These are phyloP conservation scores for Styela plicata DNA, from an alignment of 23 tunicate species.

Conservation along the genomic window DNA sequence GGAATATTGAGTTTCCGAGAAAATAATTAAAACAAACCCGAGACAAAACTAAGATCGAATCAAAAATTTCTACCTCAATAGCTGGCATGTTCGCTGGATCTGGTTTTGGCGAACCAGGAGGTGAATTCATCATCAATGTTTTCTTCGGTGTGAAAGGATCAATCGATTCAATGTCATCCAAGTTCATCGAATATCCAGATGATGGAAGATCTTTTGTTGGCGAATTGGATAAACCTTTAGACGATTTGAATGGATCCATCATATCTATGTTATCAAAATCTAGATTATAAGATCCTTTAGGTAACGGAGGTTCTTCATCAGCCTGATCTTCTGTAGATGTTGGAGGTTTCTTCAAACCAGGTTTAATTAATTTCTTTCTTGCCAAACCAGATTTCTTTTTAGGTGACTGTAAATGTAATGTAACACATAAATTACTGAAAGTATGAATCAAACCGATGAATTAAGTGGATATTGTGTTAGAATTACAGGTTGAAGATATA, in stretches of 20 bases:
- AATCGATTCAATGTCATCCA: constrained; percentile 3
- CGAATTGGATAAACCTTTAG: constrained; percentile 30
- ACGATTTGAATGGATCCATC: constrained; percentile 69
- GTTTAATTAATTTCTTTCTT: background rate
- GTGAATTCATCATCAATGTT: constrained; percentile 22
- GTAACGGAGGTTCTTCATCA: constrained; percentile 22
- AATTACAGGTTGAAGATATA: too few species aligned
- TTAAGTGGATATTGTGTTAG: too few species aligned
- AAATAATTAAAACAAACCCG: too few species aligned
- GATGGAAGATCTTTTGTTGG: background rate
- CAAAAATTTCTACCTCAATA: too few species aligned
- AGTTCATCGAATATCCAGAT: constrained; percentile 14
- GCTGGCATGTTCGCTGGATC: too few species aligned
- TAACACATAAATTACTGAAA: too few species aligned
- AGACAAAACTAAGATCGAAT: too few species aligned
- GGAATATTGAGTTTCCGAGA: too few species aligned
- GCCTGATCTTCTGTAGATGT: background rate
- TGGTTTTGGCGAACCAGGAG: constrained; percentile 13
- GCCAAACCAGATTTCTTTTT: constrained; percentile 23
- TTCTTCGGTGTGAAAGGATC: constrained; percentile 34
- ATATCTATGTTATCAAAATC: constrained; percentile 60
- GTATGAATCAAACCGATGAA: too few species aligned
- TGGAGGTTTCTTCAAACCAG: constrained; percentile 2
- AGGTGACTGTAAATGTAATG: background rate
- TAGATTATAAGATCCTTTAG: constrained; percentile 54